Percentiles rank a stretch among this genome's conserved stretches.
Evolutionary conservation across 2,888 invertebrate genomes (phyloP).

Genomic region (Cetonia aurata): DNA sequence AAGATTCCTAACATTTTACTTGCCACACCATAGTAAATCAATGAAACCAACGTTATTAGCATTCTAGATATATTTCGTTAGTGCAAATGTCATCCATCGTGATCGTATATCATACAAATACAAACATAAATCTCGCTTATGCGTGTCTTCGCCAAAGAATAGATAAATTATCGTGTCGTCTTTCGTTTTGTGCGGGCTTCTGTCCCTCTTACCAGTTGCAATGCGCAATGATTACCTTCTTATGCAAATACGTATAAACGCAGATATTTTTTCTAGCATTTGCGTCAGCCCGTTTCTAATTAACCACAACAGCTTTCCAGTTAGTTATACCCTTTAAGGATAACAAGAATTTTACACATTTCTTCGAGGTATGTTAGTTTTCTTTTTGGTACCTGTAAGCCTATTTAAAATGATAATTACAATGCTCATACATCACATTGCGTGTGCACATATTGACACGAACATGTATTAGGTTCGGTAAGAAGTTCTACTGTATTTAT

Average conservation of each 20-base stretch:
- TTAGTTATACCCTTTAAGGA: background rate
- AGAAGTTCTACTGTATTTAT: background rate
- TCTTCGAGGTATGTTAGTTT: slow-evolving; percentile 2
- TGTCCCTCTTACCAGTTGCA: slow-evolving; percentile 1
- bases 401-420: slow-evolving; percentile 23
- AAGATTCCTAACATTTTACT: background rate
- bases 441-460: slow-evolving; percentile 3
- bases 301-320: slow-evolving; percentile 1
- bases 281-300: slow-evolving; percentile 18
- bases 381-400: background rate
- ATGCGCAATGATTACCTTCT: background rate
- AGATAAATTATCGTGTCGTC: slow-evolving; percentile 20
- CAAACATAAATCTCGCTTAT: slow-evolving; percentile 24
- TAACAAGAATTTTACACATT: slow-evolving; percentile 7
- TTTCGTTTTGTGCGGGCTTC: slow-evolving; percentile 5
- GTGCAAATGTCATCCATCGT: slow-evolving; percentile 2
- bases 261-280: background rate
- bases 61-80: slow-evolving; percentile 14
- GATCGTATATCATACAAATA: slow-evolving; percentile 13
- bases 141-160: background rate
- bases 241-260: background rate
- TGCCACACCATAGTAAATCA: background rate
- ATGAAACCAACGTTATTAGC: background rate
- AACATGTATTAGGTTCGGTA: background rate
- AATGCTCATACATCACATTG: slow-evolving; percentile 1